Conservation (phyloP, 1,140 invertebrate genomes). For the Penaeus indicus region DNA sequence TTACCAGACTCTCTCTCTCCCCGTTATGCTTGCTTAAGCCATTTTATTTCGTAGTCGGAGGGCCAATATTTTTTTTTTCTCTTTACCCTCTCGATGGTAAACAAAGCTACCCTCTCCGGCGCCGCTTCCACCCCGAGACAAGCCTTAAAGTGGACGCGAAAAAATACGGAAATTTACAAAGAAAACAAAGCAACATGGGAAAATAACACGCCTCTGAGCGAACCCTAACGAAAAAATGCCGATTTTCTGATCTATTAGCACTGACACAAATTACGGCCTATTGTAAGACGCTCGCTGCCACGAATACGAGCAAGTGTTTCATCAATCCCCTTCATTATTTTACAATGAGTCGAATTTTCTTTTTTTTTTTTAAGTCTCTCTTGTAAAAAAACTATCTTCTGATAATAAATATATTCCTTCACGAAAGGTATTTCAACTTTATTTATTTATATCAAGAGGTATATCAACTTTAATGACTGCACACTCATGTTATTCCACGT, state of each 20-base stretch:
- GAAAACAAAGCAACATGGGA: constrained; percentile 22
- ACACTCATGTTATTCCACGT: not conserved
- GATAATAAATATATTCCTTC: too few relatives aligned
- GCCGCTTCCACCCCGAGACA: not conserved
- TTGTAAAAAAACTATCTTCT: too few relatives aligned
- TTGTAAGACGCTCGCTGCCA: constrained; percentile 33
- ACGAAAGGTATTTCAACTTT: too few relatives aligned
- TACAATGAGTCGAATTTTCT: not conserved
- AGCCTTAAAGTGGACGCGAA: constrained; percentile 22
- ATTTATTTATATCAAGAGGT: not conserved
- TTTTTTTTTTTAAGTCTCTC: not conserved
- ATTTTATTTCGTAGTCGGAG: not conserved
- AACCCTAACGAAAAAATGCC: constrained; percentile 9
- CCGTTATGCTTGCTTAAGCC: constrained; percentile 5
- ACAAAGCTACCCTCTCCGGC: not conserved
- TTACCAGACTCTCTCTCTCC: not conserved
- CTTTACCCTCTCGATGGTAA: constrained; percentile 5
- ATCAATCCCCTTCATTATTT: constrained; percentile 23
- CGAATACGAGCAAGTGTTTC: constrained; percentile 33
- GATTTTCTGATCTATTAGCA: constrained; percentile 51
- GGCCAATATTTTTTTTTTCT: not conserved
- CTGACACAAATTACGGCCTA: constrained; percentile 47
- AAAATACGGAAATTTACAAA: constrained; percentile 43
- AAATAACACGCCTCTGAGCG: constrained; percentile 16
- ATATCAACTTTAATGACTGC: too few relatives aligned